phyloP scores from a whole-genome alignment of 2,888 invertebrate genomes.

The Neoaliturus tenellus region DNA sequence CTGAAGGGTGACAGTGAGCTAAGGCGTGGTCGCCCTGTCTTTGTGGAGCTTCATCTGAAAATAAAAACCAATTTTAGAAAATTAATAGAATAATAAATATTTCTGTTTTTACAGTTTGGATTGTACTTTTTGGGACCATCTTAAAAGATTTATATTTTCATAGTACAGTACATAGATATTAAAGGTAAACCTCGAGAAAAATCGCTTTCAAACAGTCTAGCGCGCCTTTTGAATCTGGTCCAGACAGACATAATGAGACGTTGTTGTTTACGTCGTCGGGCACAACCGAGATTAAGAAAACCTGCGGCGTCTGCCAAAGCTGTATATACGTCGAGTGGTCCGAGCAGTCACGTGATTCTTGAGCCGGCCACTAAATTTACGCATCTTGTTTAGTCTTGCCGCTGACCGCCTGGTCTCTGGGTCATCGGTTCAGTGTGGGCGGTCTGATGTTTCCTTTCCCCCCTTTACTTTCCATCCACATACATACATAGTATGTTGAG shows the following conservation, averaged over 20 bases:
- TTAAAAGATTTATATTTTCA: no score
- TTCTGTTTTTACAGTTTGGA: no score
- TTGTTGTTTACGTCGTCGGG: not conserved
- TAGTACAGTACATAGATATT: no score
- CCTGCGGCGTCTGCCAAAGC: not conserved
- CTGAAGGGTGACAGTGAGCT: conserved; percentile 20
- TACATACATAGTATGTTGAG: no score
- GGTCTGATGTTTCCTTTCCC: no score
- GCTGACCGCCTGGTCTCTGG: not conserved
- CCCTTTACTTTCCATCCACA: no score
- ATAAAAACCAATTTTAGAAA: not conserved
- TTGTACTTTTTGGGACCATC: no score
- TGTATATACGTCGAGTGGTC: not conserved
- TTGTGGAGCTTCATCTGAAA: not conserved
- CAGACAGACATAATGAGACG: no score
- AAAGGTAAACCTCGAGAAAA: no score
- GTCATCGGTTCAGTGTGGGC: not conserved
- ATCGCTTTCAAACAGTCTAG: no score
- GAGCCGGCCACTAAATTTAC: not conserved
- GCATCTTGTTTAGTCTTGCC: not conserved
- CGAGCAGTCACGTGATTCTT: not conserved
- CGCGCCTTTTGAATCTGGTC: no score
- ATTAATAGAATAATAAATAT: no score
- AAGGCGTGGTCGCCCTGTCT: not conserved
- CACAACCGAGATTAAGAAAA: not conserved